phyloP scores from a whole-genome alignment of 2,113 vertebrate species.

The Dolichallabes microphthalmus region DNA sequence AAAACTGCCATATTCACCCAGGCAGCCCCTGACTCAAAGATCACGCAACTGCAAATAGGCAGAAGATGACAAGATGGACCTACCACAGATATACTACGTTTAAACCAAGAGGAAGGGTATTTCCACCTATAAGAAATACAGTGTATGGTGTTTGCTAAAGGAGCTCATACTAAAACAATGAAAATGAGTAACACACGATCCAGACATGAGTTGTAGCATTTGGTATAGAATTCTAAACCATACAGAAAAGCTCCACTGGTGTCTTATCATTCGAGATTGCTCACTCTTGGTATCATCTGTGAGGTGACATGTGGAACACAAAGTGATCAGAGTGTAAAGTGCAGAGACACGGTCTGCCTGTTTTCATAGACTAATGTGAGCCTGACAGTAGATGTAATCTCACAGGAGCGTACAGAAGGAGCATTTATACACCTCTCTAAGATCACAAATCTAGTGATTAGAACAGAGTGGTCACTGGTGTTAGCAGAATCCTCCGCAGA shows the following conservation, averaged over 20 bases:
- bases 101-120: not conserved
- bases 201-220: not conserved
- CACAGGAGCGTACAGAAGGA: not conserved
- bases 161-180: not conserved
- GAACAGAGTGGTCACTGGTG: conserved; percentile 45
- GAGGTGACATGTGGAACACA: not conserved
- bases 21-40: not conserved
- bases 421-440: conserved; percentile 28
- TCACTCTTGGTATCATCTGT: not conserved
- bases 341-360: not conserved
- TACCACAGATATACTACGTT: not conserved
- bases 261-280: not conserved
- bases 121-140: not conserved
- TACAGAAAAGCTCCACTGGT: not conserved
- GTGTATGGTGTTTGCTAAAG: not conserved
- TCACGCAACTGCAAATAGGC: not conserved
- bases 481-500: conserved; percentile 33
- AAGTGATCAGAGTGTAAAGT: not conserved
- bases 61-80: not conserved
- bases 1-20: not conserved
- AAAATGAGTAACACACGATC: not conserved
- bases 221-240: not conserved
- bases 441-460: conserved; percentile 46
- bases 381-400: not conserved
- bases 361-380: not conserved